Conservation (phyloP, 2,888 invertebrate genomes). For the Acleris literana region DNA sequence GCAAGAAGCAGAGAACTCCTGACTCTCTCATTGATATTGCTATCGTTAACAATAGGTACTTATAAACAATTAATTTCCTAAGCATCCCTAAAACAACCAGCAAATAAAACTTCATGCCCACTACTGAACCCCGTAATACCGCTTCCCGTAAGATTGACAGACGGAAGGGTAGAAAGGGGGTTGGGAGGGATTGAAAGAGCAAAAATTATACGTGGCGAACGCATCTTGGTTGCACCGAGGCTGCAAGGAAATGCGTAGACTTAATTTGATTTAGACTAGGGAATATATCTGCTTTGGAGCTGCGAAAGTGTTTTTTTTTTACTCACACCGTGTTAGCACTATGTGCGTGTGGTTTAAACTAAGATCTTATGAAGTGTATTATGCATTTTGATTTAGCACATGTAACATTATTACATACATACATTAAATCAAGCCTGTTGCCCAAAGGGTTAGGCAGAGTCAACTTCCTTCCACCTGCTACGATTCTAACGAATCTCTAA, state of each 20-base stretch:
- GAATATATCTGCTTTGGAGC: neutral
- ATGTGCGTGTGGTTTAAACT: no score
- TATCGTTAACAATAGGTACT: neutral
- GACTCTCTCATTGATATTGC: no score
- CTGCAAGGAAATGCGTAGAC: conserved; percentile 24
- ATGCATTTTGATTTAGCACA: no score
- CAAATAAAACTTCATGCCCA: conserved; percentile 68
- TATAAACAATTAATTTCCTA: neutral
- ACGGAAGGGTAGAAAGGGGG: conserved; percentile 75
- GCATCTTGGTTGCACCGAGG: conserved; percentile 65
- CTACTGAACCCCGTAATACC: conserved; percentile 68
- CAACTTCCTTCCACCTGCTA: no score
- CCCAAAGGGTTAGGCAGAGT: no score
- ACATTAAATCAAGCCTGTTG: no score
- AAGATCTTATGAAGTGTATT: no score
- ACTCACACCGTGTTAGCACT: no score
- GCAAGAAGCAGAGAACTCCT: no score
- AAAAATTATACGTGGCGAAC: conserved; percentile 82
- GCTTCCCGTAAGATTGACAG: conserved; percentile 81
- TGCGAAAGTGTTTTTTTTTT: neutral
- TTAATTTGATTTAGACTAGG: conserved; percentile 25
- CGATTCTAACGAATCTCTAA: no score
- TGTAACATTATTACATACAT: no score
- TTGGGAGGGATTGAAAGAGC: conserved; percentile 75
- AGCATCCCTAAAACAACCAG: conserved; percentile 24